A percentile compares a stretch with the other conserved stretches of the same genome.
Evolutionary conservation across 2,113 vertebrate species (phyloP).

Genomic region (Urocolius indicus): DNA sequence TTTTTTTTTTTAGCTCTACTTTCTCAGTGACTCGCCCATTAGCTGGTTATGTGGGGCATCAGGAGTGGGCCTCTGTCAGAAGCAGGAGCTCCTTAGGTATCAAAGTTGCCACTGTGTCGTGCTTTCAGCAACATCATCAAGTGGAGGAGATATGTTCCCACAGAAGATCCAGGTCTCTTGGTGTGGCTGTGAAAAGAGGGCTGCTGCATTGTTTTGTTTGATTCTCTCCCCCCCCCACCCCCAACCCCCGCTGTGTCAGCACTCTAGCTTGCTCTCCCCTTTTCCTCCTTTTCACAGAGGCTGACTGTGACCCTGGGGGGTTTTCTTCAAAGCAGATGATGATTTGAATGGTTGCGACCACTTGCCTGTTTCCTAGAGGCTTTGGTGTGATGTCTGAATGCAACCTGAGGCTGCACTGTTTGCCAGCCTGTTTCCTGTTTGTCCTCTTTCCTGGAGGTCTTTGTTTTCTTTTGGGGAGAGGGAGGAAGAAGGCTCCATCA

Average conservation of each 20-base stretch:
- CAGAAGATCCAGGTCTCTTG: not conserved
- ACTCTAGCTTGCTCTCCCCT: not conserved
- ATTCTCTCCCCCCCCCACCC: not conserved
- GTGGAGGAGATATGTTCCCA: rapidly evolving
- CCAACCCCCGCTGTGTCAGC: not conserved
- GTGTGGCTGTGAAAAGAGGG: not conserved
- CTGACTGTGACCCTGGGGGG: not conserved
- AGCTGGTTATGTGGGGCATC: not conserved
- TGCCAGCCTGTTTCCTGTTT: constrained; percentile 58
- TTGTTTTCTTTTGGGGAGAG: constrained; percentile 49
- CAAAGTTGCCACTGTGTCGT: not conserved
- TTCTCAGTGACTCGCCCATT: not conserved
- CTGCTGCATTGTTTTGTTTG: not conserved
- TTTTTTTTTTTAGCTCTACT: not conserved
- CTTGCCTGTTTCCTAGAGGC: constrained; percentile 57
- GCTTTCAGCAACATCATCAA: not conserved
- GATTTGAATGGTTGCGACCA: constrained; percentile 20
- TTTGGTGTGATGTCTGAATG: not conserved
- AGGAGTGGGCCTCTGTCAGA: not conserved
- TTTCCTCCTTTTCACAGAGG: constrained; percentile 12
- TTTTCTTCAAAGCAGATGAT: constrained; percentile 32
- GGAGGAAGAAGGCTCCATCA: constrained; percentile 35
- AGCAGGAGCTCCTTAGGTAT: not conserved
- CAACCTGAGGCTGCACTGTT: constrained; percentile 37
- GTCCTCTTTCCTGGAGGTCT: constrained; percentile 61